Evolutionary conservation across 2,113 vertebrate genomes (phyloP), one percentile per base, ranked within the genome.

Genomic region (Phyllostomus hastatus): DNA sequence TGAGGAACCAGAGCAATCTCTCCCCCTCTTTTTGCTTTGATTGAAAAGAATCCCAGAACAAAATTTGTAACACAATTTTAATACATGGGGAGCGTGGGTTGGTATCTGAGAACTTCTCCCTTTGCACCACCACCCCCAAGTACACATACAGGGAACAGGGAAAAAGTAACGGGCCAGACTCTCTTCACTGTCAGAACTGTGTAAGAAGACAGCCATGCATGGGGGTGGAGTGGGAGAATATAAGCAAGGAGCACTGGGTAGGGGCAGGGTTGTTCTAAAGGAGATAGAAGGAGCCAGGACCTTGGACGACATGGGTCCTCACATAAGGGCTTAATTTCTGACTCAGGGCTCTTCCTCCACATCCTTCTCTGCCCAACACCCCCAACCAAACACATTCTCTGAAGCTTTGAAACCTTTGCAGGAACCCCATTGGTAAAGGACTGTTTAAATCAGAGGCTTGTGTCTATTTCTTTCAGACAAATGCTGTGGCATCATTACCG

Each of bases 401-500:
- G 24, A 70, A 46, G 43, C 64, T 80, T 73, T 75, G 81, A 14
- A 66, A 79, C 1, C 12, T 79, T 67, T 11, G 5, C 3, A 20
- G 41, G 31, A 38, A 11, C 11, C 70, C 69, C 61, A 54, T 69
- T 19, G 10, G n/a, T 57, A 67, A 78, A 67, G 41, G 79, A 10
- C 41, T 52, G 11, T 81, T 88, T 80, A 35, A 19, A 33, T 75
- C 4, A 5, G 46, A 86, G 78, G 14, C 2, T 20, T 78, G 59
- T 0, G 2, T 82, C 0, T 61, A 67, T 57, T 84, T 67, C 72
- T 48, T 79, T 69, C 11, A 15, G 43, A n/a, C 5, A 43, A 15
- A 9, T 11, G 15, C 5, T 10, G 26, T 64, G 46, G 41, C 2
- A 16, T 93, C 57, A 4, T 35, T n/a, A 8, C 1, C 0, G 10